Conservation (phyloP, 2,113 vertebrate genomes). For the Hydrochoerus hydrochaeris region DNA sequence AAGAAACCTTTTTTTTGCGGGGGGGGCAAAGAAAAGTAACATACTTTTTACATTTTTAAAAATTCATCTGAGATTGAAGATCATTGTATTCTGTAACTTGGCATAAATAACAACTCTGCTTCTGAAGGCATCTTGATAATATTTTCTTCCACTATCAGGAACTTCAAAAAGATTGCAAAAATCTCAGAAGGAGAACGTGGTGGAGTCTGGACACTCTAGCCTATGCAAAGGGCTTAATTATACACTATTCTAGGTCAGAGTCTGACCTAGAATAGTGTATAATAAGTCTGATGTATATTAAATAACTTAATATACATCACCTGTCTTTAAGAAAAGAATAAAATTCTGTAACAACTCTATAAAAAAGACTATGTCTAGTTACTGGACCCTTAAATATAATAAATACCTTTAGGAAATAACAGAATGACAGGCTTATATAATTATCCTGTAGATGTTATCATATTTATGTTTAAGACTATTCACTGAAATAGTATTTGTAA, state of each 20-base stretch:
- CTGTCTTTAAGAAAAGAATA: too few species aligned
- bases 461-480: neutral
- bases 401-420: slow-evolving; percentile 9
- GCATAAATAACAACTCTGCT: slow-evolving; percentile 32
- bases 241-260: too few species aligned
- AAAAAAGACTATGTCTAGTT: neutral
- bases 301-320: too few species aligned
- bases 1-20: slow-evolving; percentile 11
- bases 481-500: neutral
- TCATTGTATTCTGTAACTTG: slow-evolving; percentile 18
- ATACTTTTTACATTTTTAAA: neutral
- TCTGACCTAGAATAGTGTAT: too few species aligned
- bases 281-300: too few species aligned
- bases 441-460: neutral
- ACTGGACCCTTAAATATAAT: neutral
- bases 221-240: too few species aligned
- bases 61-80: neutral
- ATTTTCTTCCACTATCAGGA: slow-evolving; percentile 15
- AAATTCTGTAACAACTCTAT: neutral
- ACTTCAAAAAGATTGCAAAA: too few species aligned
- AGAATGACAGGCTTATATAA: neutral
- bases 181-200: too few species aligned
- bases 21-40: slow-evolving; percentile 1
- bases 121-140: slow-evolving; percentile 28
- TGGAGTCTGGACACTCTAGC: too few species aligned